Base-by-base conservation (phyloP, 2,113 vertebrate species). In the Hydrochoerus hydrochaeris region DNA sequence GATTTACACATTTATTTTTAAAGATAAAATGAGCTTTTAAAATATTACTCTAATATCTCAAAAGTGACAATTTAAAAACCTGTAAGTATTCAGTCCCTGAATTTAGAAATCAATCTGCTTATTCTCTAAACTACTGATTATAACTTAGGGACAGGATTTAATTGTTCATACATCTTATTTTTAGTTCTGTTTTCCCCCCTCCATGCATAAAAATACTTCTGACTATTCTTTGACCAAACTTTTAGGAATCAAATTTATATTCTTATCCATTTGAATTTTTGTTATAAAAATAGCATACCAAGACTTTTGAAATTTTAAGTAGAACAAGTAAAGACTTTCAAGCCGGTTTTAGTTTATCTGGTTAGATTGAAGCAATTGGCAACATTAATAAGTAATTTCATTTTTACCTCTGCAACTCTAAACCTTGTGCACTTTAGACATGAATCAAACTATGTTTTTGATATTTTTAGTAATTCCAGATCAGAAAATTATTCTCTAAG, bases 401-500 rank as follows among this genome's bases (percentile, higher is more conserved):
- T 46, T 83, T 92, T 73, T 46, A 41, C 9, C 19, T 94, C 35
- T 89, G 35, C 26, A 87, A 46, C 19, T 80, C 30, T 87, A 82
- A 87, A 54, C 7, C 30, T 90, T 94, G 58, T 44, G 12, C 20
- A 46, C 38, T 49, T 94, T 77, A 92, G 28, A 69, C 81, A 2
- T 91, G 49, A 84, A 65, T 85, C 13, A 82, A 85, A 63, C 54
- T 92, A 38, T 93, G 26, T 41, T 86, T 85, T 63, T 83, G 52
- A 84, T 67, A 38, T 58, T 32, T 30, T 82, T 83, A 65, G 44
- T 89, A 93, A 88, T 49, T 49, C 38, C n/a, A 85, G 84, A 38
- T 19, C 12, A 96, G 88, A n/a, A 88, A 82, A 65, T 93, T 86
- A 62, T 77, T 89, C 19, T 73, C 17, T 92, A 78, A 78, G 65